Base-by-base conservation (phyloP, 2,888 invertebrate genomes). In the Biston betularia region DNA sequence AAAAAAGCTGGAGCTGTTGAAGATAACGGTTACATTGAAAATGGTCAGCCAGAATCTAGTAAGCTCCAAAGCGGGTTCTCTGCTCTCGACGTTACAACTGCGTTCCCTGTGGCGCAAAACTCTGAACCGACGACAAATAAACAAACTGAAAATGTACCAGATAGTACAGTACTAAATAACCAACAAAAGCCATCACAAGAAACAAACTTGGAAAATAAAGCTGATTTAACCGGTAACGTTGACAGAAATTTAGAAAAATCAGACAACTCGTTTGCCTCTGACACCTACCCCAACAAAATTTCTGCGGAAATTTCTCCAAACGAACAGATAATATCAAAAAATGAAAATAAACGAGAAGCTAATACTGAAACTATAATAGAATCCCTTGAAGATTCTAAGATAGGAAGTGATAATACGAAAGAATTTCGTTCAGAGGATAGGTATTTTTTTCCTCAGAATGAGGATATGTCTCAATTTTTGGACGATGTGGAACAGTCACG, bases 1-100 rank as follows among this genome's bases (percentile, higher is more conserved):
- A 93, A 93, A 68, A 93, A 93, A 78, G 88, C 89, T 34, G 90
- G 85, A 7, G 90, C 90, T 42, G 83, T 87, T 33, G 90, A 90
- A 74, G 89, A 89, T 73, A 89, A 84, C 72, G 85, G 79, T 74
- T 82, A 76, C n/a, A 78, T 87, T n/a, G 89, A 90, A 63, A 84
- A 79, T 72, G 79, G 80, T 24, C 82, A 84, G 59, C 82, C 85
- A n/a, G 90, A 92, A 72, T 76, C 85, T 8, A 87, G 78, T 75
- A 89, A 90, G 81, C 71, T 86, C 52, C 87, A 88, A 74, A 83
- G 79, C 48, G 83, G 80, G 11, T 82, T 77, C 73, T 73, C 86
- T 7, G 69, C 76, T 58, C 67, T 75, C 14, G 83, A 85, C 40
- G 45, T 79, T 24, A 86, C 78, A 63, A 80, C 83, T 44, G 84